These are phyloP conservation scores for Carassius carassius DNA, from an alignment of 2,113 vertebrate genomes.

Conservation along the genomic window DNA sequence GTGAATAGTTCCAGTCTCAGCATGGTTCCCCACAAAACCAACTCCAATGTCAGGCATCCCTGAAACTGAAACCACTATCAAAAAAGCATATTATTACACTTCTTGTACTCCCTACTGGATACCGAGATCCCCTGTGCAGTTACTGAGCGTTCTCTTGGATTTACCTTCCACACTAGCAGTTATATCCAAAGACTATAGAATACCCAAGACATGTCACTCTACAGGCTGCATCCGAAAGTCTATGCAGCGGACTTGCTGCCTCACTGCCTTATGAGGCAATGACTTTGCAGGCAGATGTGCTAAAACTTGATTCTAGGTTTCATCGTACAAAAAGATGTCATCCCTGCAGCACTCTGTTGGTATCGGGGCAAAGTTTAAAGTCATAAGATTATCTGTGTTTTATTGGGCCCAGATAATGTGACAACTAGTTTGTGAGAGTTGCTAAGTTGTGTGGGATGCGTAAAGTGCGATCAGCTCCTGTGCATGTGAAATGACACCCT, in stretches of 20 bases:
- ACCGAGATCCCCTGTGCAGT: not conserved
- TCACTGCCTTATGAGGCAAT: no score
- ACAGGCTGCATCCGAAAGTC: no score
- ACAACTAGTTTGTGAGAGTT: conserved; percentile 13
- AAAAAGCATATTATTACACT: not conserved
- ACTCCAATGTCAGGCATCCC: conserved; percentile 40
- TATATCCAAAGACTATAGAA: no score
- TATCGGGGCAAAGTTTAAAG: conserved; percentile 8
- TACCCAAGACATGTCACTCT: no score
- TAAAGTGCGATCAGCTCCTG: conserved; percentile 61
- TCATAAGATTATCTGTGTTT: conserved; percentile 49
- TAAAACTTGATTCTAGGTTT: no score
- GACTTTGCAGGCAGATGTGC: no score
- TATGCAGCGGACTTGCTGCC: no score
- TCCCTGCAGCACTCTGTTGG: not conserved
- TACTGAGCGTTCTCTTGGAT: conserved; percentile 32
- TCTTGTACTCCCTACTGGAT: not conserved
- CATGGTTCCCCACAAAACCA: conserved; percentile 31
- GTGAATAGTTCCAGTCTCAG: conserved; percentile 18
- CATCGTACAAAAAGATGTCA: not conserved
- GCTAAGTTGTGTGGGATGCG: conserved; percentile 50
- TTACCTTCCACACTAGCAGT: not conserved
- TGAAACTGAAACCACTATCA: not conserved
- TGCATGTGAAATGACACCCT: conserved; percentile 58
- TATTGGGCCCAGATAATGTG: conserved; percentile 49